phyloP scores from a whole-genome alignment of 2,797 vertebrate genomes.

The Tinamus major region DNA sequence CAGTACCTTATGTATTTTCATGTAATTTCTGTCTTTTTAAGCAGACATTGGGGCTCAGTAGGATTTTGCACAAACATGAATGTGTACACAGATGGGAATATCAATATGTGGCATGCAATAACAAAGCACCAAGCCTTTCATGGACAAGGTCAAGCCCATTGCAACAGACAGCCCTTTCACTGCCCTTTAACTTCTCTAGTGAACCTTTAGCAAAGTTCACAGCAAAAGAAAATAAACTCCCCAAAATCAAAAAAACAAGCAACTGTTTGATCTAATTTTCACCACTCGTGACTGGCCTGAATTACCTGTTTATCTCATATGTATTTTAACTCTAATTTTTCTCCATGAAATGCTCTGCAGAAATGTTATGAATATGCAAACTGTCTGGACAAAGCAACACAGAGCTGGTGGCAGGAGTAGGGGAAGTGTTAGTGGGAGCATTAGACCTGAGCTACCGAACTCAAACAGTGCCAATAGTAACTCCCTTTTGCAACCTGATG shows the following conservation, averaged over 20 bases:
- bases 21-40: not conserved
- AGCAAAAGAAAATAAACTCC: not conserved
- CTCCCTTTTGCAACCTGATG: constrained; percentile 84
- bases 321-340: not conserved
- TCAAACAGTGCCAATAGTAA: not conserved
- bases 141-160: not conserved
- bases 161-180: not conserved
- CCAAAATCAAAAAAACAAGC: too few species aligned
- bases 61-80: not conserved
- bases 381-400: not conserved
- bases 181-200: accelerated
- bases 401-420: not conserved
- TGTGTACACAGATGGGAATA: accelerated
- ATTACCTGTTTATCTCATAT: not conserved
- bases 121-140: not conserved
- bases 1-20: not conserved
- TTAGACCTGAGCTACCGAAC: not conserved
- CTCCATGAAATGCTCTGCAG: not conserved
- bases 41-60: not conserved
- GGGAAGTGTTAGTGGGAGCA: not conserved
- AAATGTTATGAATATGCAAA: accelerated
- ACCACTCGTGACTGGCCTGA: not conserved
- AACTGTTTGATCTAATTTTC: not conserved
- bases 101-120: not conserved
- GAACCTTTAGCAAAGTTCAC: not conserved